Percentiles rank a stretch among this genome's conserved stretches.
Evolutionary conservation across 37 sponge, comb jelly and placozoan genomes (phyloP).

Genomic region (Agelas oroides): DNA sequence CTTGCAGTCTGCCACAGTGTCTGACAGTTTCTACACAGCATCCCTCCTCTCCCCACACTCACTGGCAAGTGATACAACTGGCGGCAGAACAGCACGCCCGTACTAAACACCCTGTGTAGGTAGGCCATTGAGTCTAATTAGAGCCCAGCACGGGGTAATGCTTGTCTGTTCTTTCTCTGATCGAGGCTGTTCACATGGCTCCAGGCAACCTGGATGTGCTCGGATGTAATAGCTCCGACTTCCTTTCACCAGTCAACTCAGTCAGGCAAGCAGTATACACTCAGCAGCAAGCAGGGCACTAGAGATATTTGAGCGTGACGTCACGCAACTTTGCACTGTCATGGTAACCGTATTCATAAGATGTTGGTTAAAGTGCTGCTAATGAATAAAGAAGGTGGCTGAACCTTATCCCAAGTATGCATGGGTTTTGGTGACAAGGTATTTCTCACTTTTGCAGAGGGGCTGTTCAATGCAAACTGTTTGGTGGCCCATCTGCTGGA

Average conservation of each 20-base stretch:
- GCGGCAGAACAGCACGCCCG: neutral
- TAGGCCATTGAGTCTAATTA: neutral
- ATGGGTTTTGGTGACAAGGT: neutral
- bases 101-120: neutral
- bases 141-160: too few species aligned
- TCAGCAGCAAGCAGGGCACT: too few species aligned
- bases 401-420: neutral
- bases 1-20: neutral
- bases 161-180: too few species aligned
- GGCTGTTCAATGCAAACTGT: conserved; percentile 50
- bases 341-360: too few species aligned
- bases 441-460: conserved; percentile 39
- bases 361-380: conserved; percentile 54
- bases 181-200: too few species aligned
- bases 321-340: too few species aligned
- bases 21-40: neutral
- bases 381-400: conserved; percentile 26
- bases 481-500: conserved; percentile 32
- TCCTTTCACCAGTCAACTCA: too few species aligned
- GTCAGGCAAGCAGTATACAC: too few species aligned
- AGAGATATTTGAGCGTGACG: too few species aligned
- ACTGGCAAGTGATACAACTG: neutral
- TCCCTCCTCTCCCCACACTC: neutral
- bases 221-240: too few species aligned
- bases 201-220: too few species aligned